Evolutionary conservation across 2,113 vertebrate genomes (phyloP).

Genomic region (Lepisosteus oculatus): DNA sequence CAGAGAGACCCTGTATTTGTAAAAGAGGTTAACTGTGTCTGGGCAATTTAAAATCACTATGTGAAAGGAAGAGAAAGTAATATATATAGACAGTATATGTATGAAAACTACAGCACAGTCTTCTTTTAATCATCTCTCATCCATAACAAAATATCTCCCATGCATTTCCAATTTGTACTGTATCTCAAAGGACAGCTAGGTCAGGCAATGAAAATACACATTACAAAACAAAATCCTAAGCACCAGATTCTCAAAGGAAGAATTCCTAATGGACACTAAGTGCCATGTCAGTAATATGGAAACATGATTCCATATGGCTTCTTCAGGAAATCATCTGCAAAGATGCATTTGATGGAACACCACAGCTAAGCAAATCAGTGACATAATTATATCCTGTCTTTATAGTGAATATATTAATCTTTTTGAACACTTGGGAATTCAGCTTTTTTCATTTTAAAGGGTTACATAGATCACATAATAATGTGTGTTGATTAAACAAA

Average conservation of each 20-base stretch:
- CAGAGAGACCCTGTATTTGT: too few species aligned
- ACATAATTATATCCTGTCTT: background rate
- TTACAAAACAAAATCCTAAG: constrained; percentile 42
- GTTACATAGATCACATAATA: constrained; percentile 6
- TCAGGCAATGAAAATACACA: constrained; percentile 45
- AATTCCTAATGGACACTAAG: constrained; percentile 43
- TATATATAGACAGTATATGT: too few species aligned
- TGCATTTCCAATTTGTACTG: constrained; percentile 31
- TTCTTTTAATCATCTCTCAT: constrained; percentile 36
- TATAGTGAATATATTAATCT: background rate
- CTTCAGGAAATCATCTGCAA: background rate
- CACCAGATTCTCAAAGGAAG: constrained; percentile 12
- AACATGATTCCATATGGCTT: background rate
- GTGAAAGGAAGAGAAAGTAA: constrained; percentile 23
- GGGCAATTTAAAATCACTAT: too few species aligned
- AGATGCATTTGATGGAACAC: constrained; percentile 20
- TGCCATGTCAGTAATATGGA: constrained; percentile 22
- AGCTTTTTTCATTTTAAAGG: constrained; percentile 1
- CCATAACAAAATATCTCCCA: constrained; percentile 40
- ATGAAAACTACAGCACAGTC: constrained; percentile 18
- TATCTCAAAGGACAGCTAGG: constrained; percentile 14
- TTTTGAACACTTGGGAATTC: background rate
- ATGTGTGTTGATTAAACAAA: constrained; percentile 12
- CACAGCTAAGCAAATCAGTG: constrained; percentile 3
- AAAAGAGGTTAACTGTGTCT: too few species aligned